These are phyloP conservation scores for Plebejus anna DNA, from an alignment of 2,888 invertebrate species.

Conservation along the genomic window DNA sequence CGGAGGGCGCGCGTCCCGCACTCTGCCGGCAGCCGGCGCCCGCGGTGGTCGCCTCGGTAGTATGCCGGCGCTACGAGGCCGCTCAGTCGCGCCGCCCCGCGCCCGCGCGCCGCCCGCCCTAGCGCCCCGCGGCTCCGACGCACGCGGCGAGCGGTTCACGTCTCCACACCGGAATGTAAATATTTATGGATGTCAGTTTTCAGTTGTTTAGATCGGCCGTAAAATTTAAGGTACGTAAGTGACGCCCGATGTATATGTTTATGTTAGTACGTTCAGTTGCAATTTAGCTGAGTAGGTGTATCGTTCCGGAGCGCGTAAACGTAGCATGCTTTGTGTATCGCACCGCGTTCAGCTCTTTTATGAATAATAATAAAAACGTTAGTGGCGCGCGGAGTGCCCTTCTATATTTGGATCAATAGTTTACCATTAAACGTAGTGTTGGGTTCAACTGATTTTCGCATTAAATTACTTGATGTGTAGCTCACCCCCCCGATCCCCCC, in stretches of 20 bases:
- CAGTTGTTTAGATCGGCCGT: conserved; percentile 79
- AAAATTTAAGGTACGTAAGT: conserved; percentile 77
- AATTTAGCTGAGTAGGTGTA: conserved; percentile 40
- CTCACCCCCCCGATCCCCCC: background rate
- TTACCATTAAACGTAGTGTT: conserved; percentile 63
- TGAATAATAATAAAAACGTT: conserved; percentile 57
- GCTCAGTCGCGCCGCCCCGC: conserved; percentile 33
- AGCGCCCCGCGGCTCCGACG: conserved; percentile 52
- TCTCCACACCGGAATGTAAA: conserved; percentile 73
- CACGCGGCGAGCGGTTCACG: conserved; percentile 64
- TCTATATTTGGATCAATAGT: conserved; percentile 75
- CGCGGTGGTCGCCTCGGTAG: conserved; percentile 29
- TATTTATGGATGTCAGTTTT: conserved; percentile 80
- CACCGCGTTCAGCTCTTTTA: conserved; percentile 66
- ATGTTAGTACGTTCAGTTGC: conserved; percentile 46
- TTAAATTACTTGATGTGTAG: conserved; percentile 56
- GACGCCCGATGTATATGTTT: conserved; percentile 59
- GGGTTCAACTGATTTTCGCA: conserved; percentile 65
- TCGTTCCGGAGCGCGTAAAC: conserved; percentile 47
- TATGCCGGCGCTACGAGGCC: conserved; percentile 16
- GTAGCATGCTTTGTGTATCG: conserved; percentile 66
- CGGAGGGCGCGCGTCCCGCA: conserved; percentile 41
- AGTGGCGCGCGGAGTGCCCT: conserved; percentile 69
- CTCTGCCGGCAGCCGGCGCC: conserved; percentile 38
- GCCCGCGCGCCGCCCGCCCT: conserved; percentile 57